Percentiles rank a stretch among this genome's conserved stretches.
Evolutionary conservation across 2,888 invertebrate species (phyloP).

Genomic region (Platycheirus rosarum): DNA sequence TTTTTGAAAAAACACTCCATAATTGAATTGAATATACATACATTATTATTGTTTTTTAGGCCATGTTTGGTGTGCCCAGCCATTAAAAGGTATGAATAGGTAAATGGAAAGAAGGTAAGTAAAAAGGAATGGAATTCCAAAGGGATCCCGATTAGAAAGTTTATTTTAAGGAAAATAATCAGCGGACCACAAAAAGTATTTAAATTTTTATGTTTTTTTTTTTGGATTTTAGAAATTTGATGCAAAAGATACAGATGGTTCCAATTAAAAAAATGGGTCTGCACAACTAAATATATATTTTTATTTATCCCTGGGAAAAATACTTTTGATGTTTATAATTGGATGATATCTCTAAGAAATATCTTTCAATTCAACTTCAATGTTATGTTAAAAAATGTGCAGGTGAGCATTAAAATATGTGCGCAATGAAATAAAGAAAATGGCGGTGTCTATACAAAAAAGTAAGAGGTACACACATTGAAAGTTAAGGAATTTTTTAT

Average conservation of each 20-base stretch:
- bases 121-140: conserved; percentile 14
- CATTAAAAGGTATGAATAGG: conserved; percentile 27
- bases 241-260: conserved; percentile 41
- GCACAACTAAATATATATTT: not conserved
- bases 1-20: conserved; percentile 19
- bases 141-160: conserved; percentile 30
- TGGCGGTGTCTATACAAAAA: no score
- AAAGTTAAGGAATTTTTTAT: no score
- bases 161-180: conserved; percentile 22
- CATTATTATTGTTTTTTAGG: conserved; percentile 29
- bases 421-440: no score
- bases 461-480: no score
- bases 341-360: not conserved
- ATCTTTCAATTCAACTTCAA: not conserved
- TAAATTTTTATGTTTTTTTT: conserved; percentile 42
- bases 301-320: not conserved
- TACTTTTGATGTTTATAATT: not conserved
- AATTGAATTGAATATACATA: conserved; percentile 55
- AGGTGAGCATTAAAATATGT: no score
- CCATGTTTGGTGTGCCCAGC: conserved; percentile 37
- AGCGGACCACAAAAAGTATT: conserved; percentile 55
- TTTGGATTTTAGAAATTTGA: conserved; percentile 25
- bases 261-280: conserved; percentile 42
- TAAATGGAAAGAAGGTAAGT: conserved; percentile 2
- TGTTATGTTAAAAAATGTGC: no score